phyloP scores from a whole-genome alignment of 2,797 vertebrate genomes.

The Lagodon rhomboides region DNA sequence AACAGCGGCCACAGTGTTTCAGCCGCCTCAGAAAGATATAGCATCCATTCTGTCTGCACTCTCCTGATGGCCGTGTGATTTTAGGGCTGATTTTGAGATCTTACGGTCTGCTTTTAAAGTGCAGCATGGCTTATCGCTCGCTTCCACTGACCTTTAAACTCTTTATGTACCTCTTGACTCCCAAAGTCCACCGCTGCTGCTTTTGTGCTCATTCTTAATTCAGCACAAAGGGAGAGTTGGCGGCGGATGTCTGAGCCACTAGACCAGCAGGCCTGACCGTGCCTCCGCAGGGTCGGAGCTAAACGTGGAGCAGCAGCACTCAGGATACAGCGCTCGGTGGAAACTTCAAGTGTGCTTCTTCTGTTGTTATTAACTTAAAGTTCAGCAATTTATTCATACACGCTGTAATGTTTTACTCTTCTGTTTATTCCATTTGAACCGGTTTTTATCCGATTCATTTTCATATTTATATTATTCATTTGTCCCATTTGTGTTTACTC shows the following conservation, averaged over 20 bases:
- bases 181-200: neutral
- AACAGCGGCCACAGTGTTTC: neutral
- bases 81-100: neutral
- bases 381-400: neutral
- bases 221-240: neutral
- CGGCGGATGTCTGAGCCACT: neutral
- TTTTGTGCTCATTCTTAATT: neutral
- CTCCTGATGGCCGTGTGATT: slow-evolving; percentile 3
- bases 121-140: neutral
- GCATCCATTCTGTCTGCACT: neutral
- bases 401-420: neutral
- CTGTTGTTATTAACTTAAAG: neutral
- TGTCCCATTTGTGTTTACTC: no score
- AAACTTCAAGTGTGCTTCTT: neutral
- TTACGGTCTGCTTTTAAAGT: neutral
- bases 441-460: no score
- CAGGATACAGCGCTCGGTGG: neutral
- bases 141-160: slow-evolving; percentile 34
- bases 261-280: neutral
- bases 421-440: neutral
- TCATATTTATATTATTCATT: neutral
- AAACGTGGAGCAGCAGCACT: neutral
- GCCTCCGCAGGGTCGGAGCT: neutral
- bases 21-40: neutral
- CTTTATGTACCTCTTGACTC: slow-evolving; percentile 6